Conservation (phyloP, 2,113 vertebrate genomes). For the Pleuronectes platessa region DNA sequence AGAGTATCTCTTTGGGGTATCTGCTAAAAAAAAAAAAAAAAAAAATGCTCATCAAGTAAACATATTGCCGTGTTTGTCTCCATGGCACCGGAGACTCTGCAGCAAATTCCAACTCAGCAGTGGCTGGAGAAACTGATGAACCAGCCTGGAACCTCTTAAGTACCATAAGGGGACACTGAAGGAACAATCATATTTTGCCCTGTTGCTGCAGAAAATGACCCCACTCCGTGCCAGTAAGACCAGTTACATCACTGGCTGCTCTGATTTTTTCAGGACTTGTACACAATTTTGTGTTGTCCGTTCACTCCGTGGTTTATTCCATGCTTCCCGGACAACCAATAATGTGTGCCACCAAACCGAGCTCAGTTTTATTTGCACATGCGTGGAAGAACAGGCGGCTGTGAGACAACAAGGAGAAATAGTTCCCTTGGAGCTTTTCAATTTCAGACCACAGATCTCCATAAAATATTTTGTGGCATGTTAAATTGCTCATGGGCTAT, state of each 20-base stretch:
- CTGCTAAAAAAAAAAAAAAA: conserved; percentile 2
- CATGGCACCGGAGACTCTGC: conserved; percentile 36
- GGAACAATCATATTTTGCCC: conserved; percentile 52
- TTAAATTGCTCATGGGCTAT: too few relatives aligned
- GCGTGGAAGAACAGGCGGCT: neutral
- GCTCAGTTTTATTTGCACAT: neutral
- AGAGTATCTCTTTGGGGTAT: conserved; percentile 23
- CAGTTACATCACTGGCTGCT: conserved; percentile 13
- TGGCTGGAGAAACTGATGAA: conserved; percentile 55
- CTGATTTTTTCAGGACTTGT: neutral
- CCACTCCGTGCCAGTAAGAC: conserved; percentile 8
- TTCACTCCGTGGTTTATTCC: conserved; percentile 5
- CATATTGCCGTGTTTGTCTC: conserved; percentile 46
- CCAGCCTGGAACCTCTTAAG: conserved; percentile 51
- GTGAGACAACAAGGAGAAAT: neutral
- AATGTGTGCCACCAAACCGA: neutral
- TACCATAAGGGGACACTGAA: conserved; percentile 58
- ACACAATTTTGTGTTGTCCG: neutral
- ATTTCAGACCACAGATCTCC: neutral
- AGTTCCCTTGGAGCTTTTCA: neutral
- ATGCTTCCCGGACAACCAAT: conserved; percentile 1
- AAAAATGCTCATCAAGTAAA: conserved; percentile 51
- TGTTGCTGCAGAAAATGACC: conserved; percentile 40
- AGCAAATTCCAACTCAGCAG: conserved; percentile 49
- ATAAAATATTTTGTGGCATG: neutral